Percentiles rank a stretch among this genome's conserved stretches.
phyloP scores from a whole-genome alignment of 2,888 invertebrate genomes.

The Parasteatoda lunata region DNA sequence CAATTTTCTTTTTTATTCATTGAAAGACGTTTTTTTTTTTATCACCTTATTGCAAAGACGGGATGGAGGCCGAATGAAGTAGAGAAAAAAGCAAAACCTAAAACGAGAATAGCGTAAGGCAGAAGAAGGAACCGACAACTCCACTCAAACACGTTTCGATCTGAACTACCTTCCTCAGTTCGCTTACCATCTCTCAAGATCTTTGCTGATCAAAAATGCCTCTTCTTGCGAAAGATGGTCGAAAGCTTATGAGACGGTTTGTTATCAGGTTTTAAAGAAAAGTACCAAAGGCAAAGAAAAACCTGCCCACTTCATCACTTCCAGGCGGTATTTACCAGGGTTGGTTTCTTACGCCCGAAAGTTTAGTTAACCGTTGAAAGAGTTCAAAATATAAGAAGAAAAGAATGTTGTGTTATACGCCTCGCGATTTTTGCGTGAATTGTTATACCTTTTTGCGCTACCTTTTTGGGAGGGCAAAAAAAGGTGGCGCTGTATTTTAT shows the following conservation, averaged over 20 bases:
- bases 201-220: conserved; percentile 4
- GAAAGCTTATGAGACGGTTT: neutral
- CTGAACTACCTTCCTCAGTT: neutral
- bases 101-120: neutral
- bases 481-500: neutral
- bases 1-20: neutral
- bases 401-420: neutral
- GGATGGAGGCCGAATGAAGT: neutral
- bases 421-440: neutral
- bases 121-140: conserved; percentile 7
- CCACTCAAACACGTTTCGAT: conserved; percentile 37
- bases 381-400: neutral
- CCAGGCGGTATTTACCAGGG: neutral
- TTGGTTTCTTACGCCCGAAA: neutral
- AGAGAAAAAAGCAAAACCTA: neutral
- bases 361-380: neutral
- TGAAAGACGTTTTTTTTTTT: neutral
- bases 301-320: conserved; percentile 28
- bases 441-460: neutral
- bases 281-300: neutral
- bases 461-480: neutral
- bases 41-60: neutral
- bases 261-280: neutral
- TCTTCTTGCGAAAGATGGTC: neutral
- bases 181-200: neutral